Conservation (phyloP, 64 coral and sea anemone genomes). For the Stichodactyla mertensii region DNA sequence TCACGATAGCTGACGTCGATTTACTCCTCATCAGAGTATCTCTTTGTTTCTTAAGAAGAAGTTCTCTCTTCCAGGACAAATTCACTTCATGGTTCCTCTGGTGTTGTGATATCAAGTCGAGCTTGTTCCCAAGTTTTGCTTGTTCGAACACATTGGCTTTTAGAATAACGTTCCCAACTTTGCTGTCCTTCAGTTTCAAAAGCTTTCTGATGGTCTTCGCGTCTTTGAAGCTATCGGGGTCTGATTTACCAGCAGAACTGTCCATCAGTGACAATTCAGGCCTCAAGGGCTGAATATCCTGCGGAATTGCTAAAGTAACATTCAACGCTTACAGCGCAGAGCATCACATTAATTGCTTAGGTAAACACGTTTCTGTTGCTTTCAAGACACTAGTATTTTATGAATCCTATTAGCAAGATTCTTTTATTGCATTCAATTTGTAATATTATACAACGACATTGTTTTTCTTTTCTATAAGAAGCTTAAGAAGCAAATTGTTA, state of each 20-base stretch:
- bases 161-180: slow-evolving; percentile 5
- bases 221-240: background rate
- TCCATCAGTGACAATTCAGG: background rate
- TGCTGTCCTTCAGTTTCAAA: slow-evolving; percentile 17
- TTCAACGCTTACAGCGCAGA: background rate
- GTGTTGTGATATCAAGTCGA: slow-evolving; percentile 3
- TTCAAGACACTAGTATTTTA: background rate
- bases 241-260: background rate
- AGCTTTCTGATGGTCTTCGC: background rate
- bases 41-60: background rate
- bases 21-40: background rate
- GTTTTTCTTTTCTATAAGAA: background rate
- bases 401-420: background rate
- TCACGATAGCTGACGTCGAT: background rate
- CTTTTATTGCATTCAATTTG: background rate
- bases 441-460: background rate
- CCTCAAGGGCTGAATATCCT: background rate
- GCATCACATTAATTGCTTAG: background rate
- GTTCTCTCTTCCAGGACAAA: slow-evolving; percentile 1
- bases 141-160: slow-evolving; percentile 16
- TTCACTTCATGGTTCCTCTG: background rate
- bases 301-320: background rate
- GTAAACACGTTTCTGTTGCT: background rate
- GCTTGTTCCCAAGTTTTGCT: slow-evolving; percentile 4
- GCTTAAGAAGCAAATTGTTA: background rate